Evolutionary conservation across 2,888 invertebrate species (phyloP), one percentile per base, ranked within the genome.

Genomic region (Pilophorus perplexus): DNA sequence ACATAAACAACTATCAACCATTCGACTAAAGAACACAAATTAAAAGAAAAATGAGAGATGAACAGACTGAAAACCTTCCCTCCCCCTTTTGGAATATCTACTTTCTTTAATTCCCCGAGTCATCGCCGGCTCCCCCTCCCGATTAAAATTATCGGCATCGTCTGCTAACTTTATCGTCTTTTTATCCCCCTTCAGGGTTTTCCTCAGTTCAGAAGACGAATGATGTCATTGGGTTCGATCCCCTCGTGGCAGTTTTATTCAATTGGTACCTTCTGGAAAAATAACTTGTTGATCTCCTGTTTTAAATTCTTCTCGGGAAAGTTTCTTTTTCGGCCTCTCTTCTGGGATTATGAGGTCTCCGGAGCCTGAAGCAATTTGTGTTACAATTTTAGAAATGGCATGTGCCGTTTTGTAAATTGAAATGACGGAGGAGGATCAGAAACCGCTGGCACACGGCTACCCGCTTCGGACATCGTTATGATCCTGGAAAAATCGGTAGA

Each of bases 91-190:
- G 12, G 14, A 3, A 16, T 40, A 25, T 60, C 2, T 46, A 46
- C 44, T 62, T 62, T 33, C 54, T 54, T 54, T 52, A 65, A 52
- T 65, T 54, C 54, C 54, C 64, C 54, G 52, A 54, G 52, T 65
- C 64, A 42, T 64, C 62, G 22, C 38, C 33, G 20, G 2, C 46
- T 33, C 14, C n/a, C 27, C 10, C 27, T 42, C 18, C 28, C 64
- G n/a, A 52, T 54, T 25, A 38, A 52, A 50, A 54, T 54, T 65
- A 54, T 65, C 64, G 40, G 52, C 50, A n/a, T 22, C 23, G 14
- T 42, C 54, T 23, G 2, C 42, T 20, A 37, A 46, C 62, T 46
- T 46, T 52, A 27, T n/a, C 25, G 23, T 28, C 6, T 14, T 10
- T 25, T 46, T 23, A 20, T 46, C 33, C 33, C 52, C 23, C 27